Evolutionary conservation across 2,113 vertebrate species (phyloP), one percentile per base, ranked within the genome.

Genomic region (Clinocottus analis): DNA sequence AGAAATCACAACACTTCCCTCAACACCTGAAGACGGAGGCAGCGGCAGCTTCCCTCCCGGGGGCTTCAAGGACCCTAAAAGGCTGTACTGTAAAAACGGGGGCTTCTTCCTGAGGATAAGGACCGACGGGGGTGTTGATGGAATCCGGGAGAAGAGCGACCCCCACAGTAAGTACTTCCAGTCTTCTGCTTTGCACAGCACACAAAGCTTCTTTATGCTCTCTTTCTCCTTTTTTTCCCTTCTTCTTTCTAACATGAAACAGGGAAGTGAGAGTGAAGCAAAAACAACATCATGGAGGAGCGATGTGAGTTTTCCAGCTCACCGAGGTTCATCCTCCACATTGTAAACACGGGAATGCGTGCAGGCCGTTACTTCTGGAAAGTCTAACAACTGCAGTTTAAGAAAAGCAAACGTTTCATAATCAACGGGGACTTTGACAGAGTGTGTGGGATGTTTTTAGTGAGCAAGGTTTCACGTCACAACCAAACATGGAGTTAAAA

Each of bases 11-110:
- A 97, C 97, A 23, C 94, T 98, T 79, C 96, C 96, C 49, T 75
- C 94, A 41, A 88, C 94, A 72, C 88, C 96, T 74, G 97, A 96
- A 73, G 97, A 95, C 86, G 92, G 95, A 37, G 91, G 93, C 72
- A 88, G 94, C 63, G 80, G 93, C 47, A 91, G 96, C 53, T 98
- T 98, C 58, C 92, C 97, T 1, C 95, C 97, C 0, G 97, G 97
- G 7, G 94, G 91, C 92, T 98, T 97, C 90, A 98, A 96, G 92
- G 98, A 98, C 12, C 97, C 97, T 80, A 99, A 99, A 77, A 89
- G 97, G 64, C 94, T 99, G 5, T 99, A 99, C 92, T 99, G 97
- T 90, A 99, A 99, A 81, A 99, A 98, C 86, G 98, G 97, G 5
- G 98, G 98, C 81, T 99, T 96, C 92, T 98, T 99, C 90, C 87